phyloP scores from a whole-genome alignment of 2,113 vertebrate species.

The Anthoscopus minutus region DNA sequence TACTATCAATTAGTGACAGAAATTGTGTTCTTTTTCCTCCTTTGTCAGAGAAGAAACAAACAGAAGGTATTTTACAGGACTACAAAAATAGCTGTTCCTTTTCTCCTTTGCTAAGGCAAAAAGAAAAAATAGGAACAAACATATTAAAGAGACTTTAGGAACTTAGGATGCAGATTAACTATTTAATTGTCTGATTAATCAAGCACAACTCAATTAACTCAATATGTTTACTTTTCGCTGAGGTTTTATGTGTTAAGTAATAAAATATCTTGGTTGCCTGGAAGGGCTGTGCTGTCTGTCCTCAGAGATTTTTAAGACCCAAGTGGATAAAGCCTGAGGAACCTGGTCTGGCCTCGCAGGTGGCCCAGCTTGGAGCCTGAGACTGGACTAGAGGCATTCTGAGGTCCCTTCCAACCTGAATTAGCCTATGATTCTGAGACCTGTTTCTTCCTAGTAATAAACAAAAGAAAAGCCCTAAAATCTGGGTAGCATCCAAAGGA shows the following conservation, averaged over 20 bases:
- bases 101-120: background rate
- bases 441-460: background rate
- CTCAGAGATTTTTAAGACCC: background rate
- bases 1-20: background rate
- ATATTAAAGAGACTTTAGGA: background rate
- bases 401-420: background rate
- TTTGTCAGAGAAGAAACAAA: background rate
- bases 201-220: background rate
- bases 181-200: background rate
- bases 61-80: background rate
- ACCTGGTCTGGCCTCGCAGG: background rate
- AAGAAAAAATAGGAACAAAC: background rate
- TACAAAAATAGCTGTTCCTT: constrained; percentile 16
- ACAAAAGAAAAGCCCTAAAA: background rate
- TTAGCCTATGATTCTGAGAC: background rate
- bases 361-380: background rate
- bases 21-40: background rate
- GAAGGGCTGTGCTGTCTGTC: background rate
- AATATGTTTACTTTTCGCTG: background rate
- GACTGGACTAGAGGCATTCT: background rate
- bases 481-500: background rate
- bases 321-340: background rate
- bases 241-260: background rate
- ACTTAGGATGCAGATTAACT: background rate
- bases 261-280: background rate